phyloP scores from a whole-genome alignment of 2,113 vertebrate genomes.

The Grallaria varia region DNA sequence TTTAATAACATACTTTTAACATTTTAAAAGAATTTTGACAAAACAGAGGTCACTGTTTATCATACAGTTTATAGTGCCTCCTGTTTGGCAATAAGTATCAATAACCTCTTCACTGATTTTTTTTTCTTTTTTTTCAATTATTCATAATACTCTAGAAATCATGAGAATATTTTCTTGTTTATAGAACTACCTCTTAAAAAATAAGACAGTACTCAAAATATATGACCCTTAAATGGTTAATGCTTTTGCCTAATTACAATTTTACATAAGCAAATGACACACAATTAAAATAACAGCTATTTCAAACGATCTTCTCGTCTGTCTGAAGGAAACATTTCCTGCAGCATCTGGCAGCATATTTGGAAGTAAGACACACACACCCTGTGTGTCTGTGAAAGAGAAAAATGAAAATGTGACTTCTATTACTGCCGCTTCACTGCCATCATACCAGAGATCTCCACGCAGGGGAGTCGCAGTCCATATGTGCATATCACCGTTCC shows the following conservation, averaged over 20 bases:
- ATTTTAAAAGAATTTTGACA: not conserved
- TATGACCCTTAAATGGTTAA: not conserved
- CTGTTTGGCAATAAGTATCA: not conserved
- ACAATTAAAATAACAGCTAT: not conserved
- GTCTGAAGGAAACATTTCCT: not conserved
- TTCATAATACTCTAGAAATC: not conserved
- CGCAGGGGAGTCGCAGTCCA: fast-evolving
- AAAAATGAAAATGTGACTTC: not conserved
- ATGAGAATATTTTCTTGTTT: not conserved
- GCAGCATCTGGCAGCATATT: not conserved
- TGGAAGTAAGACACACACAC: not conserved
- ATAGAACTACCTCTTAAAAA: not conserved
- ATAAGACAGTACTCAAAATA: not conserved
- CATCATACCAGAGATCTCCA: not conserved
- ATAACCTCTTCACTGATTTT: not conserved
- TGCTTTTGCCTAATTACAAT: not conserved
- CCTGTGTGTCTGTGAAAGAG: not conserved
- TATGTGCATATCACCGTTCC: fast-evolving
- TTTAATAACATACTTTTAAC: not conserved
- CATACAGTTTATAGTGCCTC: not conserved
- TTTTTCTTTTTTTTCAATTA: not conserved
- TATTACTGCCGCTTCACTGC: not conserved
- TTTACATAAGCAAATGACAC: not conserved
- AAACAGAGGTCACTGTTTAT: not conserved
- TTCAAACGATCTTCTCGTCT: not conserved